phyloP scores from a whole-genome alignment of 1,140 invertebrate species.

The Leucophenga varia region DNA sequence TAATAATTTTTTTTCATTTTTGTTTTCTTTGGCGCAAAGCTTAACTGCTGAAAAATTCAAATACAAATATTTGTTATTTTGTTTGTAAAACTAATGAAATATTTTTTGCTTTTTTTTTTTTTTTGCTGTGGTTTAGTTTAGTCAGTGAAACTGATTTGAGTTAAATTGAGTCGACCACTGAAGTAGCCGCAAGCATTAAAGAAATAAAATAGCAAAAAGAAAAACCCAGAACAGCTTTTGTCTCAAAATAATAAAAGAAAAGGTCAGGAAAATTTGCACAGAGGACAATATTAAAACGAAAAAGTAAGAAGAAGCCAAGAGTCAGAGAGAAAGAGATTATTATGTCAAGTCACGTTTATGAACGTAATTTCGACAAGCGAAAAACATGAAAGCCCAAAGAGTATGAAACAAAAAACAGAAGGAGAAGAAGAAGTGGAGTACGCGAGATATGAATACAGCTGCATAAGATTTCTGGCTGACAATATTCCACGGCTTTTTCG shows the following conservation, averaged over 20 bases:
- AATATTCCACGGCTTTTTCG: too few species aligned
- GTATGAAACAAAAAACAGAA: slow-evolving; percentile 5
- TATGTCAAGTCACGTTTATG: slow-evolving; percentile 55
- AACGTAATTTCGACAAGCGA: slow-evolving; percentile 51
- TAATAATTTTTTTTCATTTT: too few species aligned
- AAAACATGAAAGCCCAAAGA: slow-evolving; percentile 17
- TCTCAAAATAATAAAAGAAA: slow-evolving; percentile 11
- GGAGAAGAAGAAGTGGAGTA: too few species aligned
- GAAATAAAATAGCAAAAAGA: too few species aligned
- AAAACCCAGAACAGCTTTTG: too few species aligned
- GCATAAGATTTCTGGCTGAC: too few species aligned
- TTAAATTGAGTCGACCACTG: too few species aligned
- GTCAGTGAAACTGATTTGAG: too few species aligned
- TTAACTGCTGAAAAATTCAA: slow-evolving; percentile 50
- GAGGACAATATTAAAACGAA: slow-evolving; percentile 17
- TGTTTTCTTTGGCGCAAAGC: too few species aligned
- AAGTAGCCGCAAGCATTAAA: slow-evolving; percentile 30
- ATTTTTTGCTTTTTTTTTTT: too few species aligned
- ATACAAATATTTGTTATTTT: slow-evolving; percentile 51
- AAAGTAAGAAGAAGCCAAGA: slow-evolving; percentile 38
- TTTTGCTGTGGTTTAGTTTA: too few species aligned
- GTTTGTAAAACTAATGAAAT: slow-evolving; percentile 52
- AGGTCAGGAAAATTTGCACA: slow-evolving; percentile 14
- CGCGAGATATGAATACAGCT: too few species aligned
- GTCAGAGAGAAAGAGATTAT: slow-evolving; percentile 42